Evolutionary conservation across 2,888 invertebrate species (phyloP).

Genomic region (Drosophila mimetica): DNA sequence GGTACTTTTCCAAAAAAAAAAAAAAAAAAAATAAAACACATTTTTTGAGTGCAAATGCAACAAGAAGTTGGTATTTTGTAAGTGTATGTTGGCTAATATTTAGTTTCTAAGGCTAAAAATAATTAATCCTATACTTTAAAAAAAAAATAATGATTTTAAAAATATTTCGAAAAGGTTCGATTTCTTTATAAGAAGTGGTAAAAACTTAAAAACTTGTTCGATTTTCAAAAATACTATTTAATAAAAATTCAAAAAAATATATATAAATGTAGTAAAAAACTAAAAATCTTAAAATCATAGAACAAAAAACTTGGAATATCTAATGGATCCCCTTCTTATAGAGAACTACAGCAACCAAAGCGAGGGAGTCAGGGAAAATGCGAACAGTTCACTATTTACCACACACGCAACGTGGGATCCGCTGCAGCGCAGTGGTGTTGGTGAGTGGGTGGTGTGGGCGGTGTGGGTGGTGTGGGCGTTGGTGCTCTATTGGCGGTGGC

Average conservation of each 20-base stretch:
- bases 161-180: neutral
- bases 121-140: too few species aligned
- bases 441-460: slow-evolving; percentile 1
- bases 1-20: slow-evolving; percentile 5
- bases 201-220: too few species aligned
- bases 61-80: slow-evolving; percentile 5
- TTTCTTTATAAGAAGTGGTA: too few species aligned
- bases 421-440: slow-evolving; percentile 10
- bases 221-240: too few species aligned
- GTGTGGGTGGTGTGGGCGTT: neutral
- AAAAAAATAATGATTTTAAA: too few species aligned
- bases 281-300: neutral
- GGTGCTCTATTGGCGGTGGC: slow-evolving; percentile 19
- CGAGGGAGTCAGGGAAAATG: slow-evolving; percentile 20
- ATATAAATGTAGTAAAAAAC: too few species aligned
- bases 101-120: too few species aligned
- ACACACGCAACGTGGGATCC: slow-evolving; percentile 70
- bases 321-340: neutral
- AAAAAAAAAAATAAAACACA: neutral
- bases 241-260: too few species aligned
- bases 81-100: too few species aligned
- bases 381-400: slow-evolving; percentile 73
- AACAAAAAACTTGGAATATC: neutral
- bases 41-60: slow-evolving; percentile 40
- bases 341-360: slow-evolving; percentile 23